Conservation (phyloP, 1,140 invertebrate genomes). For the Paraescarpia echinospica region DNA sequence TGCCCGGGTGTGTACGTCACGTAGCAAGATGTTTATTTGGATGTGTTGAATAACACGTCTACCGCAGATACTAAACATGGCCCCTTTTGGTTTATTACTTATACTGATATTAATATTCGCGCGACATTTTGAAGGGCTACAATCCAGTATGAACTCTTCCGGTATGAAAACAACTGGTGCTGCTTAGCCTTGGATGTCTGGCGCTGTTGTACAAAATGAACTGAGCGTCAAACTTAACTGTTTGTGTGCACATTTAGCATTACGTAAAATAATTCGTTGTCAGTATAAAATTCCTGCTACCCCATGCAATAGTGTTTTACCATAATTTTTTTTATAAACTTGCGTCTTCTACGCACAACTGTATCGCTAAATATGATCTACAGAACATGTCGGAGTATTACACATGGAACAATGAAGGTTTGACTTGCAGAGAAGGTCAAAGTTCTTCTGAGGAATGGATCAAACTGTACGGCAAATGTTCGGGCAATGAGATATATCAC, state of each 20-base stretch:
- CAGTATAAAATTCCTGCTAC: background rate
- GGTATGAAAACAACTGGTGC: background rate
- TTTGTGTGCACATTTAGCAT: too few relatives aligned
- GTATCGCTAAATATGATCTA: background rate
- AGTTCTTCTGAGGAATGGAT: conserved; percentile 97
- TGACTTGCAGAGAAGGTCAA: conserved; percentile 82
- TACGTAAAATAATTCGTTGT: too few relatives aligned
- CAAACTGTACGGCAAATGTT: conserved; percentile 92
- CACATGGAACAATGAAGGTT: background rate
- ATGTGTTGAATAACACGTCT: too few relatives aligned
- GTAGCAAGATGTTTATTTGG: too few relatives aligned
- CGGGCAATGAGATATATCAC: conserved; percentile 98
- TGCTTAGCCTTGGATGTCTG: too few relatives aligned
- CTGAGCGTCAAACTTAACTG: background rate
- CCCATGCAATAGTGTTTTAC: background rate
- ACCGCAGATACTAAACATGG: too few relatives aligned
- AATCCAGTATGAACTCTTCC: background rate
- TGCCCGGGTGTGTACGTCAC: too few relatives aligned
- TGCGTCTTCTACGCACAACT: background rate
- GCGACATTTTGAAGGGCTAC: background rate
- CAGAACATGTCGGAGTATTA: background rate
- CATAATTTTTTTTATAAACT: background rate
- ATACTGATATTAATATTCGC: background rate
- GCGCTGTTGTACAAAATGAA: background rate
- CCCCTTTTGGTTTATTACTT: too few relatives aligned